Evolutionary conservation across 1,140 invertebrate species (phyloP), one percentile per base, ranked within the genome.

Genomic region (Littorina saxatilis): DNA sequence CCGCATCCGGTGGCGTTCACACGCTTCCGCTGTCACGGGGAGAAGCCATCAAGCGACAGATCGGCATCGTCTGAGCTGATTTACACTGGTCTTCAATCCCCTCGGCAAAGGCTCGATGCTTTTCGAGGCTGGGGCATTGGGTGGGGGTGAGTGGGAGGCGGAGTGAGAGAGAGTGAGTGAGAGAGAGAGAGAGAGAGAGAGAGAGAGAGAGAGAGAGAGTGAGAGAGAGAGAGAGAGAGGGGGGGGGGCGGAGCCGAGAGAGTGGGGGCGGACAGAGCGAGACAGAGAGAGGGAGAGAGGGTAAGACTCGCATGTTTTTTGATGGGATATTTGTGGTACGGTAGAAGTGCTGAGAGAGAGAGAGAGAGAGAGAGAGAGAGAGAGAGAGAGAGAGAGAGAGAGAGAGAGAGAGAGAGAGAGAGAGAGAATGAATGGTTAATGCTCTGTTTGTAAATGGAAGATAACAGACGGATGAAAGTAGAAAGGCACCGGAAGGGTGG

Each of bases 141-240:
- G 3, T 13, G 66, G 23, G 35, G 13, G 17, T 20, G 35, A 39
- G 35, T 20, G 17, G 39, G 32, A 39, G 17, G 23, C 32, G 35
- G 35, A 68, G 66, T 39, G 66, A 68, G 35, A 68, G 66, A 68
- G 66, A 68, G 66, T 39, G 35, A 68, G 66, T 39, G 66, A 68
- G 66, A 68, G 66, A 40, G 15, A 68, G 66, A 68, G 66, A 68
- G 35, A 39, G 2, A 39, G 35, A 68, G 63, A 37, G 63, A 39
- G 66, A 39, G 66, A 39, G 35, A 68, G 66, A 68, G 35, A 40
- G 9, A 39, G 66, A 68, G 66, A 39, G 23, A 39, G 35, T 39
- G 66, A 68, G 35, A 68, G 35, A 74, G 72, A 29, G 72, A 74
- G 1, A 20, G 72, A 47, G 1, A 29, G 23, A 43, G 27, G 40